Evolutionary conservation across 2,797 vertebrate genomes (phyloP), one percentile per base, ranked within the genome.

Genomic region (Poeciliopsis turneri): DNA sequence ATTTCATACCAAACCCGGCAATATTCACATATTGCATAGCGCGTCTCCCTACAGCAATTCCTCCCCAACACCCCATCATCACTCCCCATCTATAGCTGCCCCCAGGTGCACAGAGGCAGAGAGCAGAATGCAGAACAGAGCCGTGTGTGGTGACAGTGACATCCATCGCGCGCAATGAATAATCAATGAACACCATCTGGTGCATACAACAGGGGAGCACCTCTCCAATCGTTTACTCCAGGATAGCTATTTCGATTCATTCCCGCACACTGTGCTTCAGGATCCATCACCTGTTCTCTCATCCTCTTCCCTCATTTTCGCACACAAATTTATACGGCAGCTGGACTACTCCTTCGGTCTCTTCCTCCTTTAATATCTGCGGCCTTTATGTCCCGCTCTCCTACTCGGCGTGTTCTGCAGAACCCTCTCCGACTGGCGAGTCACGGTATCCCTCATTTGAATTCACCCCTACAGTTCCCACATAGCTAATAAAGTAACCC

Each of bases 101-200:
- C 90, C 85, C 88, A 90, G 87, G 92, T 92, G 91, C 90, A 90
- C 84, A 55, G 85, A 93, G 88, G 85, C 90, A 88, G 89, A 91
- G 91, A 88, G 88, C 87, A 91, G 91, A 88, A 88, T 92, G 88
- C 64, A 25, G 90, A 93, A 90, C 88, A 77, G 86, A 91, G 89
- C 92, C 18, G 76, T 91, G 92, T 82, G 88, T 80, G 78, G 87
- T 93, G 94, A 95, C 93, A 94, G 94, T 94, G 93, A 94, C 95
- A 95, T 95, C 93, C 92, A 96, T 95, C 85, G 92, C 94, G 90
- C 85, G 91, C 91, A 89, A 96, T 96, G 95, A 96, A 96, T 96
- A 95, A 95, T 96, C 95, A 95, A 96, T 96, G 94, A 95, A 94
- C 91, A 94, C 95, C 95, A 96, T 96, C 95, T 95, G 95, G 91